phyloP scores from a whole-genome alignment of 2,113 vertebrate species.

The Ptilorrhoa leucosticta region DNA sequence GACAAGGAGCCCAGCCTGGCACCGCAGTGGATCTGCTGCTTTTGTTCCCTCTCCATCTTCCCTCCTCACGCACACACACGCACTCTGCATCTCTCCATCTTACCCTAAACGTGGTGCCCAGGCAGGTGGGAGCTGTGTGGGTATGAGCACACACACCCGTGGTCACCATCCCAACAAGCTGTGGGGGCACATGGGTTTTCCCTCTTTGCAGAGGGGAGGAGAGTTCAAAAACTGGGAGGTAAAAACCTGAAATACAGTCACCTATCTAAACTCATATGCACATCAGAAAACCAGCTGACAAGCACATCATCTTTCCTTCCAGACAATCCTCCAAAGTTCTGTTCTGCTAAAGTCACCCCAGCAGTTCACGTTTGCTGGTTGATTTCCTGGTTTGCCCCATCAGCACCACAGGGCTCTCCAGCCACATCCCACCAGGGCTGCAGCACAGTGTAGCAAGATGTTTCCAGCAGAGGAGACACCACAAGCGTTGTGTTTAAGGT shows the following conservation, averaged over 20 bases:
- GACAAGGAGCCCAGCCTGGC: conserved; percentile 6
- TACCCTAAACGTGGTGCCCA: background rate
- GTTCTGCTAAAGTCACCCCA: background rate
- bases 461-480: background rate
- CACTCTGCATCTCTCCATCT: background rate
- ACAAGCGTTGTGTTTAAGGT: background rate
- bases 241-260: background rate
- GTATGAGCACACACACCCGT: rapidly evolving
- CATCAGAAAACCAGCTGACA: background rate
- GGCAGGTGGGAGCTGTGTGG: background rate
- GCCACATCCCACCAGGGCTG: background rate
- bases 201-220: background rate
- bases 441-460: rapidly evolving
- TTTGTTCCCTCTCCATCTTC: conserved; percentile 23
- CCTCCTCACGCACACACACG: background rate
- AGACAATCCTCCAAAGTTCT: background rate
- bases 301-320: background rate
- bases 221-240: background rate
- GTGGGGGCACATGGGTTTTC: rapidly evolving
- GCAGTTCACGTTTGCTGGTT: background rate
- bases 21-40: background rate
- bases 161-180: rapidly evolving
- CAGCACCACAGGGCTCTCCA: rapidly evolving
- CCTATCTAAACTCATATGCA: background rate
- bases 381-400: background rate